Evolutionary conservation across 2,113 vertebrate species (phyloP).

Genomic region (Platycercus adscitus): DNA sequence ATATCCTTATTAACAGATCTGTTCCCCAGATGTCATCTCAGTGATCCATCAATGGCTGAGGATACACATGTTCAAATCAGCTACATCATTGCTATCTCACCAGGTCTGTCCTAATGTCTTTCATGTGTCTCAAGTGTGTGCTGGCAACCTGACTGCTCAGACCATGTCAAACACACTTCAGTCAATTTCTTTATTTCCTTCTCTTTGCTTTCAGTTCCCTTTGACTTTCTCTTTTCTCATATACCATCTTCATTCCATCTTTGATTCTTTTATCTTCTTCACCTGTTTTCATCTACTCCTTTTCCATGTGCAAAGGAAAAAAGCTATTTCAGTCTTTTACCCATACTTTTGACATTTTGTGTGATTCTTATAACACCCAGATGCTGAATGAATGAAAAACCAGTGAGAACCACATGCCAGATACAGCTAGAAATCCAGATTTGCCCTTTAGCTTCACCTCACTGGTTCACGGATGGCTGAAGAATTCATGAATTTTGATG

Average conservation of each 20-base stretch:
- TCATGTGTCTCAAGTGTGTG: not conserved
- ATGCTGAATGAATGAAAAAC: not conserved
- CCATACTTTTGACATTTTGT: not conserved
- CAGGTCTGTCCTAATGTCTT: not conserved
- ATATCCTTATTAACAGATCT: conserved; percentile 1
- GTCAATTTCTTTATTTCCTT: not conserved
- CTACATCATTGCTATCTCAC: not conserved
- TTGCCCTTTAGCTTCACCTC: not conserved
- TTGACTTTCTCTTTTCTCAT: not conserved
- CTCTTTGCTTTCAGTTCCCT: not conserved
- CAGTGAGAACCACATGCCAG: not conserved
- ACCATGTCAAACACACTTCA: not conserved
- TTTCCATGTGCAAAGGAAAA: not conserved
- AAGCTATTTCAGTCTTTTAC: not conserved
- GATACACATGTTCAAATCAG: not conserved
- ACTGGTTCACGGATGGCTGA: not conserved
- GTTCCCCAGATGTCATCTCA: not conserved
- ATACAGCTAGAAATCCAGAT: not conserved
- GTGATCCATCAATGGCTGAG: not conserved
- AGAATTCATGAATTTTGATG: not conserved
- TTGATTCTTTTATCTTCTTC: not conserved
- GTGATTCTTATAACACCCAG: not conserved
- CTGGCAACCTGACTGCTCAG: not conserved
- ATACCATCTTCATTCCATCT: not conserved
- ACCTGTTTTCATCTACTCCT: not conserved